Conservation (phyloP, 2,113 vertebrate species). For the Salminus brasiliensis region DNA sequence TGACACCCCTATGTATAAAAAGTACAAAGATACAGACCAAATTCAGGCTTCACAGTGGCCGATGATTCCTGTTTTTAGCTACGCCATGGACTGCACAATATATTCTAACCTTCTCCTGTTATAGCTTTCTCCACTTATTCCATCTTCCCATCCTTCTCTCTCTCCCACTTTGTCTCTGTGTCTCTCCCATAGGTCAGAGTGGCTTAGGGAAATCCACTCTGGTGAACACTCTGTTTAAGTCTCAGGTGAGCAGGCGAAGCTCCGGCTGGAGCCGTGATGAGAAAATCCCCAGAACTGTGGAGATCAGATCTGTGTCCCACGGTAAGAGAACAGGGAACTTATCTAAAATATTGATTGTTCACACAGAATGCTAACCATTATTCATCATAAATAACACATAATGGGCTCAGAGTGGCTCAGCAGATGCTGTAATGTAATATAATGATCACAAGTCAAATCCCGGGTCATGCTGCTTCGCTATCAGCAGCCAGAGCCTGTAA, state of each 20-base stretch:
- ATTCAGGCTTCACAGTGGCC: too few species aligned
- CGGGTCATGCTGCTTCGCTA: too few species aligned
- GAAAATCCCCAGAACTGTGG: slow-evolving; percentile 95
- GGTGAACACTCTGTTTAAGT: slow-evolving; percentile 96
- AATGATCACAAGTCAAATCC: too few species aligned
- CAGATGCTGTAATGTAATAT: too few species aligned
- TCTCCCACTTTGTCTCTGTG: background rate
- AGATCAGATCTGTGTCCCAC: slow-evolving; percentile 92
- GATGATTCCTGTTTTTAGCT: too few species aligned
- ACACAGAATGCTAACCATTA: background rate
- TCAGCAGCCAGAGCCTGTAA: too few species aligned
- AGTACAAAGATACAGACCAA: too few species aligned
- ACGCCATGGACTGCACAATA: background rate
- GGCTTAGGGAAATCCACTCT: slow-evolving; percentile 93
- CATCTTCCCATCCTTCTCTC: background rate
- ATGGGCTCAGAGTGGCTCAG: too few species aligned
- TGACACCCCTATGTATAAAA: background rate
- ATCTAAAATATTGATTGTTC: background rate
- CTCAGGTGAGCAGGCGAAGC: slow-evolving; percentile 93
- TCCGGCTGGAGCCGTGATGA: slow-evolving; percentile 91
- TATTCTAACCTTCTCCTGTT: background rate
- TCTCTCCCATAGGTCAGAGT: slow-evolving; percentile 81
- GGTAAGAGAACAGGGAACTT: slow-evolving; percentile 75
- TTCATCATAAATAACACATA: background rate
- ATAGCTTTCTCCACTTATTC: background rate